Conservation (phyloP, 2,888 invertebrate genomes). For the Melanostoma mellinum region DNA sequence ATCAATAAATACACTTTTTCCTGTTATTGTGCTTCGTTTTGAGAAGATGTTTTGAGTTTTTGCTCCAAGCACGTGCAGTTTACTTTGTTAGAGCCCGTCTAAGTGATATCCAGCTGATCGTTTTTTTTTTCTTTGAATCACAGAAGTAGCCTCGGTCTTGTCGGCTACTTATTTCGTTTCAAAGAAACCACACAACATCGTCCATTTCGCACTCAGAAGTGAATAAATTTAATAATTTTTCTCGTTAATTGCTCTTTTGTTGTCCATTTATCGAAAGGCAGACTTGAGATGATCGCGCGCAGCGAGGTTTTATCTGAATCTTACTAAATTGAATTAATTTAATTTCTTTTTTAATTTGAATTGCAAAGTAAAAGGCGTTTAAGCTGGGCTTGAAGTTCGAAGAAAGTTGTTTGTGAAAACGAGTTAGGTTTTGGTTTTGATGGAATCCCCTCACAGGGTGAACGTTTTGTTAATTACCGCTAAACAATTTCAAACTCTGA, state of each 20-base stretch:
- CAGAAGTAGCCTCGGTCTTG: not conserved
- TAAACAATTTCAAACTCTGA: too few species aligned
- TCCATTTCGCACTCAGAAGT: conserved; percentile 10
- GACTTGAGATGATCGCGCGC: too few species aligned
- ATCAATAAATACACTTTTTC: not conserved
- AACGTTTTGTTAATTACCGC: too few species aligned
- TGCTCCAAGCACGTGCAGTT: conserved; percentile 26
- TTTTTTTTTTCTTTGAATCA: conserved; percentile 19
- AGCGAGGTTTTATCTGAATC: too few species aligned
- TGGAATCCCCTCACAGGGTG: too few species aligned
- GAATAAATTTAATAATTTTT: conserved; percentile 41
- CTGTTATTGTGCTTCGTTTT: not conserved
- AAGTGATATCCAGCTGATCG: conserved; percentile 18
- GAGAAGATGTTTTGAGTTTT: conserved; percentile 30
- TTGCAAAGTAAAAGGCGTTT: too few species aligned
- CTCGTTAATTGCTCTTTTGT: conserved; percentile 58
- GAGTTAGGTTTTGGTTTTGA: too few species aligned
- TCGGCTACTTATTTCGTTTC: conserved; percentile 4
- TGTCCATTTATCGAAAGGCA: not conserved
- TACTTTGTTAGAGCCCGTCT: not conserved
- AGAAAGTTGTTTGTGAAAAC: too few species aligned
- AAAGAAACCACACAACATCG: conserved; percentile 47
- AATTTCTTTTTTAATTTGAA: too few species aligned
- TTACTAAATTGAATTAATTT: too few species aligned
- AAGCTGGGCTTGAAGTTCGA: too few species aligned